Conservation (phyloP, 2,888 invertebrate species). For the Busseola fusca region DNA sequence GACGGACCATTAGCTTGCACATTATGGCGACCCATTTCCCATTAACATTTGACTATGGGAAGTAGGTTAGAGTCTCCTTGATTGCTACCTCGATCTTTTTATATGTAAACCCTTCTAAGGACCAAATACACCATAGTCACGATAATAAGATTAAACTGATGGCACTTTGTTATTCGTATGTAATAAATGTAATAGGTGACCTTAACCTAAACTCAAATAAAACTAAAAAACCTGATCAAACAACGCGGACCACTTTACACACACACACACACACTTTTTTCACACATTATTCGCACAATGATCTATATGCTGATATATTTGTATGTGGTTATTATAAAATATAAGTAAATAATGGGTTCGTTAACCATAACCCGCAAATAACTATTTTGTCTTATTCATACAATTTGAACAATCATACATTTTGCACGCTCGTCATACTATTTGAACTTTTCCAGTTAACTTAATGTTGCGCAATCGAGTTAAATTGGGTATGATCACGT, state of each 20-base stretch:
- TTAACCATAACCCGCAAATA: conserved; percentile 22
- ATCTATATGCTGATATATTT: conserved; percentile 3
- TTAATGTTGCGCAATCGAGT: conserved; percentile 31
- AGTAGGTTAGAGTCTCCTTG: conserved; percentile 36
- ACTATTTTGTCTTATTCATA: conserved; percentile 22
- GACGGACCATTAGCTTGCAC: conserved; percentile 32
- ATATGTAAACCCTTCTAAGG: background rate
- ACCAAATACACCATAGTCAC: background rate
- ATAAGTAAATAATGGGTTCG: conserved; percentile 2
- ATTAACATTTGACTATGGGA: conserved; percentile 49
- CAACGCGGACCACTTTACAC: conserved; percentile 16
- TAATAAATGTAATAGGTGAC: conserved; percentile 17
- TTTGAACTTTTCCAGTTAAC: conserved; percentile 34
- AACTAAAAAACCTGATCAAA: conserved; percentile 41
- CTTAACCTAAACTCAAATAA: conserved; percentile 32
- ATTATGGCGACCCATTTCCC: conserved; percentile 39
- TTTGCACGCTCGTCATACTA: conserved; percentile 15
- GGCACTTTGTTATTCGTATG: conserved; percentile 12
- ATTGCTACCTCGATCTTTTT: conserved; percentile 12
- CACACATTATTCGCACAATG: conserved; percentile 31
- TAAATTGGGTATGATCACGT: conserved; percentile 35
- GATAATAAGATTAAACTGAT: background rate
- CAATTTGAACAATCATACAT: conserved; percentile 12
- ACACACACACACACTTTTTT: background rate
- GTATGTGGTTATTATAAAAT: conserved; percentile 2